phyloP scores from a whole-genome alignment of 2,113 vertebrate genomes.

The Hyperoodon ampullatus region DNA sequence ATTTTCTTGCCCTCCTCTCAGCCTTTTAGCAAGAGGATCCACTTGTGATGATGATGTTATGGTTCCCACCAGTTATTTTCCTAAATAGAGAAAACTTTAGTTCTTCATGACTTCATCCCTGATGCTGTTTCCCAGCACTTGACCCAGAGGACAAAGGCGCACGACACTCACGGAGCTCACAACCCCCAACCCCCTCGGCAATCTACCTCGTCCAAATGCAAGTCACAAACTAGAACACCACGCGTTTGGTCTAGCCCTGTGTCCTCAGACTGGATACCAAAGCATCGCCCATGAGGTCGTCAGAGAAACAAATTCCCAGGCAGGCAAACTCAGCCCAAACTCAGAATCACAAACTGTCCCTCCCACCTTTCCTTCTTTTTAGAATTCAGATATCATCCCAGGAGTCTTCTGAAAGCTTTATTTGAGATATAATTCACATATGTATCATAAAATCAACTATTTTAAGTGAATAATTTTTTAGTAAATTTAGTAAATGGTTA shows the following conservation, averaged over 20 bases:
- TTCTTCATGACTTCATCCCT: not conserved
- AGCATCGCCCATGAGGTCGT: not conserved
- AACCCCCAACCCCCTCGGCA: not conserved
- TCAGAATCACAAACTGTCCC: not conserved
- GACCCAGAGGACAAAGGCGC: not conserved
- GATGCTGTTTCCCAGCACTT: not conserved
- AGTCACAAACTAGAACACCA: rapidly evolving
- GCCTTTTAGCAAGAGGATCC: not conserved
- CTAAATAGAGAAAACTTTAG: not conserved
- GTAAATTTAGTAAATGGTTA: not conserved
- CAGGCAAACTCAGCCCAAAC: not conserved
- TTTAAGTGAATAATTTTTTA: not conserved
- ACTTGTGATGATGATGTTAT: not conserved
- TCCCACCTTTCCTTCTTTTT: too few relatives aligned
- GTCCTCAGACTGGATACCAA: too few relatives aligned
- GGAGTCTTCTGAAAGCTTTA: not conserved
- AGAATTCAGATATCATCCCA: not conserved
- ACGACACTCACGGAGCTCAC: not conserved
- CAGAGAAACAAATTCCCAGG: not conserved
- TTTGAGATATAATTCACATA: not conserved
- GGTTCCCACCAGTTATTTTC: not conserved
- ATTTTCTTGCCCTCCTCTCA: not conserved
- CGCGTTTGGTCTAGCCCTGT: not conserved
- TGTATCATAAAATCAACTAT: not conserved
- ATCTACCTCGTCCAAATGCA: not conserved